Conservation (phyloP, 2,113 vertebrate genomes). For the Echinops telfairi region DNA sequence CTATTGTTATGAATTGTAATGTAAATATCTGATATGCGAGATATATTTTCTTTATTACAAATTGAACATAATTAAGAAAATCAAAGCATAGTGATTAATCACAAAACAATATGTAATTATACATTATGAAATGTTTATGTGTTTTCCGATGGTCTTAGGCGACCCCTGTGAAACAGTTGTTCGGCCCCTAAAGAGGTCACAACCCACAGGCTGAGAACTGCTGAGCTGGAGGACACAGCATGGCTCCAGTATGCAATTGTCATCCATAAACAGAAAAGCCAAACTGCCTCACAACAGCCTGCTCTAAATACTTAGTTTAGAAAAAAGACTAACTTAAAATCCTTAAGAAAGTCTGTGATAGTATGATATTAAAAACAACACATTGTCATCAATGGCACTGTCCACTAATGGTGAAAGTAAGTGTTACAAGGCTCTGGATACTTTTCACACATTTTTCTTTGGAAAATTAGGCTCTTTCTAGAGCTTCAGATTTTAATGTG, state of each 20-base stretch:
- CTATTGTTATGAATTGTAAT: too few relatives aligned
- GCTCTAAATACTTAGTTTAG: neutral
- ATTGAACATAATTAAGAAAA: too few relatives aligned
- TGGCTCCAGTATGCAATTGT: neutral
- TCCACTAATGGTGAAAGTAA: neutral
- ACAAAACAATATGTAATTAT: too few relatives aligned
- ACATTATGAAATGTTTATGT: too few relatives aligned
- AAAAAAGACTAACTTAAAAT: neutral
- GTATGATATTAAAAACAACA: neutral
- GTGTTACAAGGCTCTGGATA: neutral
- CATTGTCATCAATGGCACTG: neutral
- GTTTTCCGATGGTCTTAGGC: too few relatives aligned
- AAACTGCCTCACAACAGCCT: neutral
- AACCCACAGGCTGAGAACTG: too few relatives aligned
- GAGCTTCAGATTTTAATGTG: neutral
- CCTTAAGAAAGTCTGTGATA: neutral
- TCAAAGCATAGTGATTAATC: too few relatives aligned
- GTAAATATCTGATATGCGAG: too few relatives aligned
- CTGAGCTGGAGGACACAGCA: neutral
- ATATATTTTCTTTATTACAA: too few relatives aligned
- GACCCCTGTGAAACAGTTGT: too few relatives aligned
- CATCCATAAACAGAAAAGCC: neutral
- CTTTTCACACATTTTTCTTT: neutral
- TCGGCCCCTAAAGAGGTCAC: too few relatives aligned
- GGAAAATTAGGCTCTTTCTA: neutral